Evolutionary conservation across 2,113 vertebrate genomes (phyloP).

Genomic region (Zapus hudsonius): DNA sequence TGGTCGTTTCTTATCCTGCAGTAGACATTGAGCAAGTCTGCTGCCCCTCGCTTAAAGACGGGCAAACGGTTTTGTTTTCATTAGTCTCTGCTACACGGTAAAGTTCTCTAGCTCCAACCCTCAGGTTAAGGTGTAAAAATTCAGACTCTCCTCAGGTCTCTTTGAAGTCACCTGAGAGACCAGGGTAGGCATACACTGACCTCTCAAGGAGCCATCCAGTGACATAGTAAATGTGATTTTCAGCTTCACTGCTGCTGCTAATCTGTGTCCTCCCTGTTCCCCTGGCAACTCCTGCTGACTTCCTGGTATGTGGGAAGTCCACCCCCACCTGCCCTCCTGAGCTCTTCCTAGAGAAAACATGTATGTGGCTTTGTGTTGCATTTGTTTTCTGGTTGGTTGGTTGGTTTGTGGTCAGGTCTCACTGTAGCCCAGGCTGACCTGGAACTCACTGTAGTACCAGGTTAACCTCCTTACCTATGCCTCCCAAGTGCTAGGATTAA

Average conservation of each 20-base stretch:
- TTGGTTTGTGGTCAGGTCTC: no score
- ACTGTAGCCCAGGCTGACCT: no score
- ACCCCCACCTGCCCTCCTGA: not conserved
- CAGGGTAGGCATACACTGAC: not conserved
- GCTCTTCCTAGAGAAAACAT: not conserved
- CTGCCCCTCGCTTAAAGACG: not conserved
- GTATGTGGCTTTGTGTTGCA: not conserved
- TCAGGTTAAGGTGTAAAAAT: not conserved
- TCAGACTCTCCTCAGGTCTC: conserved; percentile 6
- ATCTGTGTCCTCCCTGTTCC: not conserved
- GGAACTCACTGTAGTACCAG: no score
- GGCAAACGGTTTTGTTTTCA: no score
- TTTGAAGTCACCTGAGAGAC: not conserved
- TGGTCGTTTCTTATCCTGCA: not conserved
- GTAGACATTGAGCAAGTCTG: not conserved
- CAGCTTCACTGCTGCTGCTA: not conserved
- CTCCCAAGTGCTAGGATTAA: no score
- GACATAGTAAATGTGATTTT: not conserved
- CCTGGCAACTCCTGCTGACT: not conserved
- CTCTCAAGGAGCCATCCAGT: conserved; percentile 1
- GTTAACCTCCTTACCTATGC: no score
- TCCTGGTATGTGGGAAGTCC: not conserved
- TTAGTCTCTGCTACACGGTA: conserved; percentile 37
- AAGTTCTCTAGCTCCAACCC: not conserved
- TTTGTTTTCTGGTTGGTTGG: no score